Evolutionary conservation across 2,113 vertebrate genomes (phyloP).

Genomic region (Tretioscincus oriximinensis): DNA sequence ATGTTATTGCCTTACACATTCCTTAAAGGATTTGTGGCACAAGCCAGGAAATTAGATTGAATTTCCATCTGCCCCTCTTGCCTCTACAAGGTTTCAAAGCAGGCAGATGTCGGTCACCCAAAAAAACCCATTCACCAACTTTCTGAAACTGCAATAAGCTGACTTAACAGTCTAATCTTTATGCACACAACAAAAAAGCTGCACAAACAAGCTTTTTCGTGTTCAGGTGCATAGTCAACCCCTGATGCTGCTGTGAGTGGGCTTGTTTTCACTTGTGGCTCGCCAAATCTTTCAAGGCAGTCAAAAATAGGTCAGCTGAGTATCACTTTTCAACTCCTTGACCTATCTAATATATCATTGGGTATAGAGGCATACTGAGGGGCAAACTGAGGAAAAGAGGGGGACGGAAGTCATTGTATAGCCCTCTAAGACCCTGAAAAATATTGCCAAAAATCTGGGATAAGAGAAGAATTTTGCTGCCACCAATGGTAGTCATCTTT

Average conservation of each 20-base stretch:
- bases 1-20: neutral
- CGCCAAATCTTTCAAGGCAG: conserved; percentile 2
- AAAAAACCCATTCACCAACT: neutral
- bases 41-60: neutral
- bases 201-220: neutral
- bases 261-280: neutral
- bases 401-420: neutral
- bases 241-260: neutral
- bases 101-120: neutral
- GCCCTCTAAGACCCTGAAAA: neutral
- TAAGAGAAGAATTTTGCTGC: too few relatives aligned
- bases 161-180: neutral
- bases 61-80: neutral
- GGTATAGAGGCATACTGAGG: neutral
- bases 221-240: neutral
- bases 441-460: neutral
- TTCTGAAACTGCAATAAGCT: neutral
- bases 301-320: conserved; percentile 8
- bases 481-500: neutral
- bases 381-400: neutral
- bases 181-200: neutral
- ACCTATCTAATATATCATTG: conserved; percentile 25
- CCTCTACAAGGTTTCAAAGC: neutral
- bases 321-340: conserved; percentile 31
- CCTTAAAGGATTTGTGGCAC: neutral